Percentiles rank a stretch among this genome's conserved stretches.
phyloP scores from a whole-genome alignment of 2,113 vertebrate species.

The Sander lucioperca region DNA sequence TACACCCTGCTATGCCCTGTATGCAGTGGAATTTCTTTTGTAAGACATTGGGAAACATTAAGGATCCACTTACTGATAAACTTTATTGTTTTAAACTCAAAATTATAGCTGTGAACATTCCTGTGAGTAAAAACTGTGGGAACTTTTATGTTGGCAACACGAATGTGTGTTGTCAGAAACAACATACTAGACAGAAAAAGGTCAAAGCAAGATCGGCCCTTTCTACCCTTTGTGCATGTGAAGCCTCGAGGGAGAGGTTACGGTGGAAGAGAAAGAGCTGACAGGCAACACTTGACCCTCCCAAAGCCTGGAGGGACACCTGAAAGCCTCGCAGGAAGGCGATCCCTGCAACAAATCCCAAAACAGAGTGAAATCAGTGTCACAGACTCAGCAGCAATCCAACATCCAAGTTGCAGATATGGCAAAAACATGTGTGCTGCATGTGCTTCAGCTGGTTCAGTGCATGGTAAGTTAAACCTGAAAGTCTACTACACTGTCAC shows the following conservation, averaged over 20 bases:
- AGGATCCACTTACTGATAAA: neutral
- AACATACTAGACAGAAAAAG: neutral
- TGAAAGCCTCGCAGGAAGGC: conserved; percentile 85
- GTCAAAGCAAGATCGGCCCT: neutral
- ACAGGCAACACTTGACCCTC: conserved; percentile 70
- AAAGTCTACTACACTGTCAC: neutral
- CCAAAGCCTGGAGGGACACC: conserved; percentile 81
- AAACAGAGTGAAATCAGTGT: neutral
- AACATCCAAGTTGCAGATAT: neutral
- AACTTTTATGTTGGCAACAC: neutral
- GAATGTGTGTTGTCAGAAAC: neutral
- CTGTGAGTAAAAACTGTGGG: neutral
- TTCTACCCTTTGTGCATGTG: conserved; percentile 76
- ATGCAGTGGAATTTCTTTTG: neutral
- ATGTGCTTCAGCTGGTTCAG: neutral
- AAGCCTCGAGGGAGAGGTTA: conserved; percentile 75
- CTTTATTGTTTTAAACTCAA: neutral
- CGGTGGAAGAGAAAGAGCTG: conserved; percentile 83
- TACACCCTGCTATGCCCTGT: too few species aligned
- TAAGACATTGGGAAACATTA: neutral
- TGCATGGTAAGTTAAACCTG: neutral
- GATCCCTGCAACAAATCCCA: conserved; percentile 76
- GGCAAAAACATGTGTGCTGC: neutral
- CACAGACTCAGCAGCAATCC: neutral
- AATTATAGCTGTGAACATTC: neutral